Conservation (phyloP, 2,888 invertebrate species). For the Cephus pygmeus region DNA sequence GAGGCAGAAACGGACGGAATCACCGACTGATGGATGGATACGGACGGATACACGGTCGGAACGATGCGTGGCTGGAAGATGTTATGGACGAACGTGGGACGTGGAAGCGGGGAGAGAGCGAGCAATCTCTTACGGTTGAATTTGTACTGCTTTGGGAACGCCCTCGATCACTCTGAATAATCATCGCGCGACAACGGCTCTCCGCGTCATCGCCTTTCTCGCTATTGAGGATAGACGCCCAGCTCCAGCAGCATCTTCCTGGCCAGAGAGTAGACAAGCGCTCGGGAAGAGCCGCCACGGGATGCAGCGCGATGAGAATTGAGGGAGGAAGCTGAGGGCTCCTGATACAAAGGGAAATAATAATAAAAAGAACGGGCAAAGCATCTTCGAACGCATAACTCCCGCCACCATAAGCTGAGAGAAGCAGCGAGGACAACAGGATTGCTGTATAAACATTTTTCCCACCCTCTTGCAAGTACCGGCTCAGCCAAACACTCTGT, state of each 20-base stretch:
- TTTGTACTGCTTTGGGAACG: slow-evolving; percentile 44
- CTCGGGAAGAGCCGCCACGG: background rate
- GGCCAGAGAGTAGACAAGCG: too few relatives aligned
- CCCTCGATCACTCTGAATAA: slow-evolving; percentile 60
- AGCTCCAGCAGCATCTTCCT: too few relatives aligned
- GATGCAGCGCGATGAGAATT: background rate
- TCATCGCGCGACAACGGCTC: slow-evolving; percentile 45
- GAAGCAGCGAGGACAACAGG: slow-evolving; percentile 13
- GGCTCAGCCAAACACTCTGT: background rate
- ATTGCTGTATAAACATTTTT: slow-evolving; percentile 23
- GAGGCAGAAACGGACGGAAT: slow-evolving; percentile 15
- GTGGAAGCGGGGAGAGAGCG: slow-evolving; percentile 9
- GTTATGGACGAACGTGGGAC: background rate
- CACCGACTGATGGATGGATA: background rate
- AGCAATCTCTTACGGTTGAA: slow-evolving; percentile 59
- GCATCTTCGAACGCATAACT: slow-evolving; percentile 29
- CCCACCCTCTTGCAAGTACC: background rate
- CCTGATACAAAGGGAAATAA: slow-evolving; percentile 27
- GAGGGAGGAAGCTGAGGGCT: background rate
- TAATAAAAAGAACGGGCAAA: slow-evolving; percentile 29
- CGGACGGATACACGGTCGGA: background rate
- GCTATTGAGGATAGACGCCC: background rate
- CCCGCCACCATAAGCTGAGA: slow-evolving; percentile 24
- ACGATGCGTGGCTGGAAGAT: background rate
- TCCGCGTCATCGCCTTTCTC: slow-evolving; percentile 48